Base-by-base conservation (phyloP, 2,888 invertebrate genomes). In the Andricus curvator region DNA sequence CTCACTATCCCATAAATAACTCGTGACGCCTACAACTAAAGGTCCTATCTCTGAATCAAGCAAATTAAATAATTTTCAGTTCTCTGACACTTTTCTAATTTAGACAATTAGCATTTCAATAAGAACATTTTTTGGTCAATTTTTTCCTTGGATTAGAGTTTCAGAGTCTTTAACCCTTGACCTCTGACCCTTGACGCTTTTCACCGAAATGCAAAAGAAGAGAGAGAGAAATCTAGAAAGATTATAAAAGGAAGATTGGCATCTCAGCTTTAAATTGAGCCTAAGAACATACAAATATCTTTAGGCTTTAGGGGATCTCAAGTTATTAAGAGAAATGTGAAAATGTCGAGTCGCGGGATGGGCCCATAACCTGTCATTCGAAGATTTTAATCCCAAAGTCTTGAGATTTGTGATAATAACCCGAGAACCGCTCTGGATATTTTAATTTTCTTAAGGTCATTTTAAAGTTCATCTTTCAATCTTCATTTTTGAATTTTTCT, bases 1-100 rank as follows among this genome's bases (percentile, higher is more conserved):
- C 74, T 56, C 74, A 60, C n/a, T 74, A 37, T 56, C n/a, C 29
- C 37, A 74, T 74, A 74, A 74, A 74, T 74, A 74, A 74, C 74
- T 74, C 74, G n/a, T 56, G 74, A 74, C 74, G n/a, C 17, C 56
- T 60, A 51, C 70, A 70, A 74, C 25, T n/a, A 29, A n/a, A 51
- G 11, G 56, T n/a, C 15, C 13, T 56, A 56, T 56, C 74, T 60
- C 37, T 74, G 74, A 51, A 74, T 74, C n/a, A 15, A 74, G 56
- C 33, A 33, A 74, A 56, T 29, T n/a, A n/a, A 13, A 56, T 29
- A 22, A 56, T 74, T 41, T 4, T 22, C 67, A 37, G 44, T 4
- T 22, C 37, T 60, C n/a, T 1, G 29, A 15, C 25, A 25, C 17
- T 22, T 22, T 60, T 60, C 9, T 13, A 5, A 17, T 48, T 17